Conservation (phyloP, 2,888 invertebrate genomes). For the Bibio marci region DNA sequence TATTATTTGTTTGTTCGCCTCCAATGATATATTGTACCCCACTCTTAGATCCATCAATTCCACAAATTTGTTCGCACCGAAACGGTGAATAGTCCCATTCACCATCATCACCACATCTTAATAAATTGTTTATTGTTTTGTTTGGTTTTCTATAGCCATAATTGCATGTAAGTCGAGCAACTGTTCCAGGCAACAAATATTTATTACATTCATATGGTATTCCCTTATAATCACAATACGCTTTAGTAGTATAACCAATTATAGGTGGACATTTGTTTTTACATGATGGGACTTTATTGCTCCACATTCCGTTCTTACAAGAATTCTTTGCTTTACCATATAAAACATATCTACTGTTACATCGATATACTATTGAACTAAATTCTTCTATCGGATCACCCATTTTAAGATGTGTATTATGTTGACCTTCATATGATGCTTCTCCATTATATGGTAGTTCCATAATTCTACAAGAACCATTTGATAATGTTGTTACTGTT, state of each 20-base stretch:
- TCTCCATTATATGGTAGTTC: slow-evolving; percentile 1
- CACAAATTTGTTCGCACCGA: slow-evolving; percentile 17
- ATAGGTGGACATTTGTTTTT: neutral
- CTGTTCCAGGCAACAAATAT: slow-evolving; percentile 9
- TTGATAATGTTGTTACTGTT: neutral
- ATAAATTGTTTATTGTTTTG: neutral
- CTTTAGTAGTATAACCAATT: neutral
- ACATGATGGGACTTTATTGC: neutral
- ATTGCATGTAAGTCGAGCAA: slow-evolving; percentile 10
- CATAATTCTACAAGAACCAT: neutral
- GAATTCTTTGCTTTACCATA: slow-evolving; percentile 1
- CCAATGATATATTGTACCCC: slow-evolving; percentile 9
- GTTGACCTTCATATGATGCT: neutral
- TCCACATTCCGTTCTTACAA: slow-evolving; percentile 2
- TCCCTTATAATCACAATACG: slow-evolving; percentile 7
- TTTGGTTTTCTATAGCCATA: slow-evolving; percentile 7
- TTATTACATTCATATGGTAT: slow-evolving; percentile 8
- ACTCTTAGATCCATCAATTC: slow-evolving; percentile 7
- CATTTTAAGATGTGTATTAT: neutral
- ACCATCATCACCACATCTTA: slow-evolving; percentile 14
- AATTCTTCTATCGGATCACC: slow-evolving; percentile 1
- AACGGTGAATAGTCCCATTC: slow-evolving; percentile 15
- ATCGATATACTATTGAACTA: neutral
- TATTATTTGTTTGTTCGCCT: slow-evolving; percentile 6
- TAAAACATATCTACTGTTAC: slow-evolving; percentile 1